Evolutionary conservation across 2,888 invertebrate species (phyloP).

Genomic region (Papilio protenor): DNA sequence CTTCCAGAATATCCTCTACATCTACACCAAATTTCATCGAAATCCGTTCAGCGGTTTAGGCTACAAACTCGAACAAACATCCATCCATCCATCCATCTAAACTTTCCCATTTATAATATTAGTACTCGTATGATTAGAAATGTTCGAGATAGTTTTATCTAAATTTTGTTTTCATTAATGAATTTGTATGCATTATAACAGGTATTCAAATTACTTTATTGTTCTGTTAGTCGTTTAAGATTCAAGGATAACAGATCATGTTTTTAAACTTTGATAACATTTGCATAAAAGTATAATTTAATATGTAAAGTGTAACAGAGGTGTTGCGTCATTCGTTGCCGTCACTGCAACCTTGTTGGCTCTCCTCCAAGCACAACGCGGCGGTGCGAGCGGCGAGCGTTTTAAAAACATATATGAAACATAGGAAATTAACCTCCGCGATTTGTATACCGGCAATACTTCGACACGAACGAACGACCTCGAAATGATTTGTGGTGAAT

Average conservation of each 20-base stretch:
- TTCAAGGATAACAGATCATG: background rate
- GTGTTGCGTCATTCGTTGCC: conserved; percentile 42
- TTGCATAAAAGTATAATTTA: conserved; percentile 28
- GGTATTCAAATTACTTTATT: background rate
- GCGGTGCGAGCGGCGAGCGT: conserved; percentile 40
- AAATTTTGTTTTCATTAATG: background rate
- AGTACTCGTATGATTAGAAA: no score
- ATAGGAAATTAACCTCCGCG: conserved; percentile 32
- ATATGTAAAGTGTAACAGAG: conserved; percentile 27
- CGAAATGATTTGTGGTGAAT: conserved; percentile 13
- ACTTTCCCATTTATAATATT: no score
- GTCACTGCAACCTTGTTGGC: conserved; percentile 53
- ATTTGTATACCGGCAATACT: conserved; percentile 11
- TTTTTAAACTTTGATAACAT: background rate
- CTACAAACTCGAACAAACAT: no score
- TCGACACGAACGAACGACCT: conserved; percentile 1
- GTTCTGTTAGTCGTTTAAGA: background rate
- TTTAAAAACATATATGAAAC: conserved; percentile 42
- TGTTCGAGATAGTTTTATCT: background rate
- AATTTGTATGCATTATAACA: background rate
- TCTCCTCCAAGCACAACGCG: conserved; percentile 45
- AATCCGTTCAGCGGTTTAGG: no score
- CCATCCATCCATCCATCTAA: no score
- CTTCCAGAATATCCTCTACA: no score
- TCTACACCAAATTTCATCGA: no score